phyloP scores from a whole-genome alignment of 2,797 vertebrate genomes.

The Tangara arthus region DNA sequence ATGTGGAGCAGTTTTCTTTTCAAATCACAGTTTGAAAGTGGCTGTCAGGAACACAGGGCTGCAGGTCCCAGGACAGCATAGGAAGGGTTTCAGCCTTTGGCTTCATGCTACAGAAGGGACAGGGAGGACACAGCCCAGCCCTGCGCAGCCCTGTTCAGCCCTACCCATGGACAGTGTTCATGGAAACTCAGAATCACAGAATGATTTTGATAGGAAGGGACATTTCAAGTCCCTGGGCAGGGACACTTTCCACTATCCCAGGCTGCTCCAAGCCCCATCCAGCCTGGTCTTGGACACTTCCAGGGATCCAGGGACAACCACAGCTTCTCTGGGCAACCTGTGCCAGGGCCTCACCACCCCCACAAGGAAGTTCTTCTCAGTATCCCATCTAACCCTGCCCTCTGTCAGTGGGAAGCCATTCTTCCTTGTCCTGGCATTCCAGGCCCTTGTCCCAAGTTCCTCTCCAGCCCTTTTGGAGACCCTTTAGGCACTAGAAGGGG shows the following conservation, averaged over 20 bases:
- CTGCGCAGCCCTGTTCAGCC: background rate
- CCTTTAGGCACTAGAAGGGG: background rate
- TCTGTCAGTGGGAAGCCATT: background rate
- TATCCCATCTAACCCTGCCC: background rate
- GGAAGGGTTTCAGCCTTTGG: background rate
- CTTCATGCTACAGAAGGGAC: background rate
- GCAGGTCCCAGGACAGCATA: background rate
- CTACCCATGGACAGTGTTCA: accelerated
- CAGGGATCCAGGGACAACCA: background rate
- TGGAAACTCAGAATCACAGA: background rate
- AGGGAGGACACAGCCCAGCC: too few species aligned
- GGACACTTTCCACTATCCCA: background rate
- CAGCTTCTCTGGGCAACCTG: background rate
- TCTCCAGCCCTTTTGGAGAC: background rate
- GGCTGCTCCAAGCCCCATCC: background rate
- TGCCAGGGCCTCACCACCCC: background rate
- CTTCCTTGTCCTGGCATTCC: background rate
- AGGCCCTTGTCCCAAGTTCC: background rate
- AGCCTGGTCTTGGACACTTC: background rate
- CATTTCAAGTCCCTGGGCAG: background rate
- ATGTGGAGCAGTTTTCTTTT: background rate
- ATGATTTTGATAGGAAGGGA: background rate
- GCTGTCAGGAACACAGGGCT: background rate
- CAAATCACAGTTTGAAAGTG: background rate
- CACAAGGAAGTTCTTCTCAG: background rate